Evolutionary conservation across 2,113 vertebrate species (phyloP).

Genomic region (Chaenocephalus aceratus): DNA sequence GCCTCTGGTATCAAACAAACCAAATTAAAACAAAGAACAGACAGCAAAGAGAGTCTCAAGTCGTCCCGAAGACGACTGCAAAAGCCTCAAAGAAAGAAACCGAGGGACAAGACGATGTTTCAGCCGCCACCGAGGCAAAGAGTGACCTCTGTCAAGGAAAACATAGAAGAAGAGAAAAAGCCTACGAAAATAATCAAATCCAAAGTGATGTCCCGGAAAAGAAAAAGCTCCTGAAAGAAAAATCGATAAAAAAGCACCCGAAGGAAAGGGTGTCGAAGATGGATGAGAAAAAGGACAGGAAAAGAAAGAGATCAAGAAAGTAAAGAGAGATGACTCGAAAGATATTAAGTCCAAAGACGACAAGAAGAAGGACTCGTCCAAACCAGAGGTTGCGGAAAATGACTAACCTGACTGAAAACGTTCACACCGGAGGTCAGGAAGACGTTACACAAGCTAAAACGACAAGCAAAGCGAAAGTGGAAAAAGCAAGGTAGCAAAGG

Average conservation of each 20-base stretch:
- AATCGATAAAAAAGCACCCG: conserved; percentile 91
- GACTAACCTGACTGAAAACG: conserved; percentile 93
- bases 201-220: conserved; percentile 92
- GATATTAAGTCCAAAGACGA: conserved; percentile 90
- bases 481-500: conserved; percentile 87
- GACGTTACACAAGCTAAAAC: conserved; percentile 94
- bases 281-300: conserved; percentile 98
- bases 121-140: conserved; percentile 85
- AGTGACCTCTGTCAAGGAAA: conserved; percentile 88
- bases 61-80: conserved; percentile 89
- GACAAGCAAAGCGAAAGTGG: conserved; percentile 89
- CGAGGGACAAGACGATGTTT: conserved; percentile 85
- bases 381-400: conserved; percentile 91
- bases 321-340: conserved; percentile 93
- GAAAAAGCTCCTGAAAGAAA: conserved; percentile 93
- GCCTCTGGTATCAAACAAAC: conserved; percentile 90
- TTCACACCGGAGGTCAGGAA: conserved; percentile 97
- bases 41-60: conserved; percentile 98
- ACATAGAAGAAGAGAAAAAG: conserved; percentile 87
- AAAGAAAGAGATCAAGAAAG: conserved; percentile 95
- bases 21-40: conserved; percentile 95
- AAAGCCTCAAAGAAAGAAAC: conserved; percentile 90
- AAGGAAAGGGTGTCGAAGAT: conserved; percentile 95
- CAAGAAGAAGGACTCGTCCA: conserved; percentile 90
- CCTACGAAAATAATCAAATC: conserved; percentile 85